A percentile compares a stretch with the other conserved stretches of the same genome.
phyloP scores from a whole-genome alignment of 1,140 invertebrate species.

The Sycophila sp. region DNA sequence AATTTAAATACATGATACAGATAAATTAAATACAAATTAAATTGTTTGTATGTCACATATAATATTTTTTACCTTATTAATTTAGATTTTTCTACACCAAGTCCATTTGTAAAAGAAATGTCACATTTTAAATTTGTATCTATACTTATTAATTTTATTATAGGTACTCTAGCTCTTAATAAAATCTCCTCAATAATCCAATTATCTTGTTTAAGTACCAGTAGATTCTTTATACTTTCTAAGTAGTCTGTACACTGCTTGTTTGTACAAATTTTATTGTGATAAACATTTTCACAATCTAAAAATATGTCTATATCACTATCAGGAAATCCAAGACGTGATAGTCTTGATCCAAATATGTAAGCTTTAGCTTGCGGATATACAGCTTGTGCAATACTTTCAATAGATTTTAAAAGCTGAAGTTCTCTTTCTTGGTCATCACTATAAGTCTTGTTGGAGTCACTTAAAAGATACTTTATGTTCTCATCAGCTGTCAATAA shows the following conservation, averaged over 20 bases:
- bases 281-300: slow-evolving; percentile 53
- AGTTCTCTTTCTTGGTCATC: slow-evolving; percentile 20
- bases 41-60: background rate
- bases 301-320: slow-evolving; percentile 68
- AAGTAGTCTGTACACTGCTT: background rate
- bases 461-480: slow-evolving; percentile 16
- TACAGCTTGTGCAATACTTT: slow-evolving; percentile 22
- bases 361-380: slow-evolving; percentile 51
- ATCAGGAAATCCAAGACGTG: slow-evolving; percentile 55
- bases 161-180: slow-evolving; percentile 63
- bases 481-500: slow-evolving; percentile 33
- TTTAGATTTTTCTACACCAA: slow-evolving; percentile 69
- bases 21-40: too few species aligned
- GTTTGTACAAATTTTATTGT: background rate
- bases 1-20: background rate
- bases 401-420: slow-evolving; percentile 40
- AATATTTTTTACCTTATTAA: slow-evolving; percentile 58
- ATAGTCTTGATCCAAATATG: slow-evolving; percentile 65
- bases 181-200: slow-evolving; percentile 45
- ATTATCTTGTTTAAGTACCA: slow-evolving; percentile 27
- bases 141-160: slow-evolving; percentile 66
- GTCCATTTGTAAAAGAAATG: slow-evolving; percentile 68
- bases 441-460: slow-evolving; percentile 21
- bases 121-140: slow-evolving; percentile 65
- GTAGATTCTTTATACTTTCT: background rate